Evolutionary conservation across 1,140 invertebrate genomes (phyloP), one percentile per base, ranked within the genome.

Genomic region (Venturia canescens): DNA sequence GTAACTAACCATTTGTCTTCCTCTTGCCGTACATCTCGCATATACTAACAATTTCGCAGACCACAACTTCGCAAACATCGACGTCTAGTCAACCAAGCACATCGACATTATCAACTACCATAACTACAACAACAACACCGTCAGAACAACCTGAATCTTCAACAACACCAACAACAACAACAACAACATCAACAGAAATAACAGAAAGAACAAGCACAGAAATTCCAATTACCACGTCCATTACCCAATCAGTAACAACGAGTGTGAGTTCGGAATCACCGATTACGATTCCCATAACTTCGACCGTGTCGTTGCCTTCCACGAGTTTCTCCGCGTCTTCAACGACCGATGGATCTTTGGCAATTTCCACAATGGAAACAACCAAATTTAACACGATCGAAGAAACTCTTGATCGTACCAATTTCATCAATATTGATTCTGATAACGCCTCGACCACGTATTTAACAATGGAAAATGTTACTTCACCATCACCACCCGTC

Each of bases 11-110:
- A 87, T 81, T 82, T 84, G 60, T 87, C 87, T 89, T 84, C 87
- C 84, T 88, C 84, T 84, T 86, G 85, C 83, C 85, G 83, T 87
- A 91, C 87, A 88, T 86, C 88, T 71, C 76, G 90, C 90, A 90
- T 90, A 84, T 90, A 90, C 90, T 91, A 91, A 92, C 91, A 85
- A 90, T 91, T 89, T 90, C 89, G 82, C 89, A 91, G 89, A 91
- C 90, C 84, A 89, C 86, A 84, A 84, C 84, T 82, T 81, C 83
- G 79, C 82, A 85, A 83, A 86, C 88, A 81, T 86, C 88, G 78
- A 80, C 87, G 81, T 71, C 85, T 31, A 53, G 21, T 26, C 63
- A 79, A 72, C 74, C 70, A 38, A 78, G 84, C 71, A 70, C 81
- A 80, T 75, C 86, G 76, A 78, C 89, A 44, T 85, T 84, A 74